A percentile compares a stretch with the other conserved stretches of the same genome.
Evolutionary conservation across 2,797 vertebrate species (phyloP).

Genomic region (Thripadectes ignobilis): DNA sequence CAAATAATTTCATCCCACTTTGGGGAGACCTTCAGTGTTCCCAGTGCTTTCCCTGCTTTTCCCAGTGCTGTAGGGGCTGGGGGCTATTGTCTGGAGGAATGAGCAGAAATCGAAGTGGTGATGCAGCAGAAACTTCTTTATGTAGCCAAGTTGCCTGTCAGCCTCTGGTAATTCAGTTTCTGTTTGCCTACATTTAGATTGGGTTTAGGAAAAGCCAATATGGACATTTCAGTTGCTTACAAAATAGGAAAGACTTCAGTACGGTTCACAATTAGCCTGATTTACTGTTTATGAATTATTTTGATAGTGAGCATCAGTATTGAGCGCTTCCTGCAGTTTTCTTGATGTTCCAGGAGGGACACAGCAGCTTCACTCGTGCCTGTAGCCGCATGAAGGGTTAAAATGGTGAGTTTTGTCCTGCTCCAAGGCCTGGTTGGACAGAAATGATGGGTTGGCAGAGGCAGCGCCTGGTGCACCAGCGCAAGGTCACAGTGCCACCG

Average conservation of each 20-base stretch:
- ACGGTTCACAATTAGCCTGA: neutral
- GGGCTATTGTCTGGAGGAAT: neutral
- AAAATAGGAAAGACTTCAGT: neutral
- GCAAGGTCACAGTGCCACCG: constrained; percentile 63
- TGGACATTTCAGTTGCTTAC: neutral
- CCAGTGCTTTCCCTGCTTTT: neutral
- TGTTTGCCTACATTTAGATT: neutral
- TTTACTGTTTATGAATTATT: neutral
- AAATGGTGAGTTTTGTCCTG: neutral
- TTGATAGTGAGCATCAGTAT: neutral
- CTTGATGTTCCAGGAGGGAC: neutral
- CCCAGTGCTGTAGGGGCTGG: accelerated
- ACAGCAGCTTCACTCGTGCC: accelerated
- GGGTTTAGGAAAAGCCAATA: neutral
- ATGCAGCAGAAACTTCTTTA: neutral
- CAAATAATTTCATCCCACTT: neutral
- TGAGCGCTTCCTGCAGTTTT: accelerated
- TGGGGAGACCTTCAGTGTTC: neutral
- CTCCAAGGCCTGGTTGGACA: neutral
- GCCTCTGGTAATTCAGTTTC: neutral
- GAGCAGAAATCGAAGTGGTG: neutral
- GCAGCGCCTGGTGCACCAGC: neutral
- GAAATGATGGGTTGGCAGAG: neutral
- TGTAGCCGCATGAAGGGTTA: neutral
- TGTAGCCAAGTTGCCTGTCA: neutral